phyloP scores from a whole-genome alignment of 2,113 vertebrate species.

The Carlito syrichta region DNA sequence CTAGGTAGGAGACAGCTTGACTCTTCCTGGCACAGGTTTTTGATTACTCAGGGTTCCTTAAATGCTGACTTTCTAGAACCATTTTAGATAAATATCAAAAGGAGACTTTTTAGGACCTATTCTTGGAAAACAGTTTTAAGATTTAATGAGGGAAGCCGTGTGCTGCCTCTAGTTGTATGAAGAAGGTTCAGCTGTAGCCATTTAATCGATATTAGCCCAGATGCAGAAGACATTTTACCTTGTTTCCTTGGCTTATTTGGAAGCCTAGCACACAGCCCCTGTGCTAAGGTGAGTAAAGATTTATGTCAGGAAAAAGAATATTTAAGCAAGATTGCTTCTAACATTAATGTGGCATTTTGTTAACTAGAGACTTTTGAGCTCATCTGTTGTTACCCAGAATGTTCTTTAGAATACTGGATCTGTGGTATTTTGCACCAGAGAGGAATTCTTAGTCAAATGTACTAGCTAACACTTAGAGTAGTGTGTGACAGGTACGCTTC shows the following conservation, averaged over 20 bases:
- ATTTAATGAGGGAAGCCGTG: neutral
- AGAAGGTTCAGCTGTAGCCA: neutral
- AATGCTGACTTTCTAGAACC: neutral
- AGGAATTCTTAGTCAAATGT: neutral
- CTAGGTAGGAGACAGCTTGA: neutral
- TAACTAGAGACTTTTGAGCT: neutral
- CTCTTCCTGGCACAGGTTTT: neutral
- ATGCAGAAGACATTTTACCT: neutral
- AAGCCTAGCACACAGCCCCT: neutral
- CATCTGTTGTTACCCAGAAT: neutral
- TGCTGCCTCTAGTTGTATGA: neutral
- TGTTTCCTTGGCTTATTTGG: neutral
- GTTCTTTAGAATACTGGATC: neutral
- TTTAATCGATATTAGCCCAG: neutral
- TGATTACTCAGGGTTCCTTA: neutral
- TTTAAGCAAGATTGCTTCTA: neutral
- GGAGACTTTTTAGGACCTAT: neutral
- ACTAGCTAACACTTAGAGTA: neutral
- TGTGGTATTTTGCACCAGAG: neutral
- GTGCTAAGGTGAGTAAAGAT: neutral
- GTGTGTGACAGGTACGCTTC: neutral
- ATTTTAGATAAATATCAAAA: neutral
- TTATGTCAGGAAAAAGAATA: neutral
- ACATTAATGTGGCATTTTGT: neutral
- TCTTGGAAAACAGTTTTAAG: slow-evolving; percentile 34